These are phyloP conservation scores for Chironomus striatipennis DNA, from an alignment of 1,140 invertebrate genomes.

Conservation along the genomic window DNA sequence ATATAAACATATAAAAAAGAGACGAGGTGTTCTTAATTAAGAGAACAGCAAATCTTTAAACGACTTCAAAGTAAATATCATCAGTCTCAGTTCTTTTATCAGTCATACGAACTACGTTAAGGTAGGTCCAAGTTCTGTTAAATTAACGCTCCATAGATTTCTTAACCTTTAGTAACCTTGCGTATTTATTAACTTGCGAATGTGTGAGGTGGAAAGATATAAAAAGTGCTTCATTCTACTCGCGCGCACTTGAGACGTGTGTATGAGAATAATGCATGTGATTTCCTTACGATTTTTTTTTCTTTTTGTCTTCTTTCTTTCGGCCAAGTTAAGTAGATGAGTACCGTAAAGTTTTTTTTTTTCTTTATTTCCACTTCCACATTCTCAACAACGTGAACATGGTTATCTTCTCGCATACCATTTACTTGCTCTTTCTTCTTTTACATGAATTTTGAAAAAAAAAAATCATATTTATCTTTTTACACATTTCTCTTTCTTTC, in stretches of 20 bases:
- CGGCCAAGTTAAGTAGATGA: not conserved
- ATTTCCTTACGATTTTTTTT: not conserved
- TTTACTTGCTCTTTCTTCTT: not conserved
- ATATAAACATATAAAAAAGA: too few relatives aligned
- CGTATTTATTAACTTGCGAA: not conserved
- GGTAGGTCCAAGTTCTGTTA: not conserved
- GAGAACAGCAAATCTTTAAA: not conserved
- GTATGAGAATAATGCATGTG: not conserved
- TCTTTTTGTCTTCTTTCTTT: constrained; percentile 2
- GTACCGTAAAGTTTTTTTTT: constrained; percentile 19
- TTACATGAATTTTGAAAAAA: too few relatives aligned
- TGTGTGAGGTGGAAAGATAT: constrained; percentile 3
- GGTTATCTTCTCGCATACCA: not conserved
- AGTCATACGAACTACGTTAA: constrained; percentile 1
- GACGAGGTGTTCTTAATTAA: not conserved
- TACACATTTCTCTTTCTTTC: too few relatives aligned
- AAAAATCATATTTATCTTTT: not conserved
- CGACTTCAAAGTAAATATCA: not conserved
- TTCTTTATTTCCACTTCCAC: constrained; percentile 16
- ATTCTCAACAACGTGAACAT: not conserved
- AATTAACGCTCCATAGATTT: constrained; percentile 6
- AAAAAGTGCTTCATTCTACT: not conserved
- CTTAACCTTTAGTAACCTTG: constrained; percentile 21
- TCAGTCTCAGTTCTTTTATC: not conserved
- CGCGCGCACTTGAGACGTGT: not conserved